Evolutionary conservation across 1,140 invertebrate genomes (phyloP).

Genomic region (Hyles vespertilio): DNA sequence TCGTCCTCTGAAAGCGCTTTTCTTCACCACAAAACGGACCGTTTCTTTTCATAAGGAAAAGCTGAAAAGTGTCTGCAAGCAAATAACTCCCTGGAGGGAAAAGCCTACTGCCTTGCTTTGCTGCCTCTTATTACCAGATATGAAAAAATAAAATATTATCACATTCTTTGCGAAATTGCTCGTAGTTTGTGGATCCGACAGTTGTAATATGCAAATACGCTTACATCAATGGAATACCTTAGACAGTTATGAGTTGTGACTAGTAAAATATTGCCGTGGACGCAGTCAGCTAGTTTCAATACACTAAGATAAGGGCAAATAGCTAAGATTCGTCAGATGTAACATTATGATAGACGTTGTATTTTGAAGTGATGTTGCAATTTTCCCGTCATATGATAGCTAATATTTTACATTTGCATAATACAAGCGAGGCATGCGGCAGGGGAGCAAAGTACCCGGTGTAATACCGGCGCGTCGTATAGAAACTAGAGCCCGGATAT

Average conservation of each 20-base stretch:
- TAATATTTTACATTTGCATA: slow-evolving; percentile 53
- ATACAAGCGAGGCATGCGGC: slow-evolving; percentile 30
- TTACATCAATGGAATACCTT: too few relatives aligned
- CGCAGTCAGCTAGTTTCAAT: too few relatives aligned
- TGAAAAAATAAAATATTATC: slow-evolving; percentile 60
- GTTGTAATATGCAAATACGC: too few relatives aligned
- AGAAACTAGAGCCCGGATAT: slow-evolving; percentile 39
- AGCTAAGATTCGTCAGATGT: too few relatives aligned
- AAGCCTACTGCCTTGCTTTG: slow-evolving; percentile 68
- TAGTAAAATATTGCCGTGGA: too few relatives aligned
- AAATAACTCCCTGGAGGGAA: slow-evolving; percentile 71
- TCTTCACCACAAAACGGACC: slow-evolving; percentile 72
- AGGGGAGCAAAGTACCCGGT: slow-evolving; percentile 10
- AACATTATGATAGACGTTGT: too few relatives aligned
- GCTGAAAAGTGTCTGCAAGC: slow-evolving; percentile 73
- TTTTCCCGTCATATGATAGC: slow-evolving; percentile 39
- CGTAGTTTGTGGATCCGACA: too few relatives aligned
- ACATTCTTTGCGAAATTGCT: slow-evolving; percentile 13
- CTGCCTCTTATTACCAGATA: slow-evolving; percentile 50
- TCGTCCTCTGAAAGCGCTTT: slow-evolving; percentile 74
- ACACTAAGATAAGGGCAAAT: too few relatives aligned
- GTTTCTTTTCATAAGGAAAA: slow-evolving; percentile 74
- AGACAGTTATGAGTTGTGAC: too few relatives aligned
- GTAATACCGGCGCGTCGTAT: slow-evolving; percentile 20
- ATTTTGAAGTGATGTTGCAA: slow-evolving; percentile 14